Conservation (phyloP, 2,113 vertebrate genomes). For the Tragelaphus buxtoni region DNA sequence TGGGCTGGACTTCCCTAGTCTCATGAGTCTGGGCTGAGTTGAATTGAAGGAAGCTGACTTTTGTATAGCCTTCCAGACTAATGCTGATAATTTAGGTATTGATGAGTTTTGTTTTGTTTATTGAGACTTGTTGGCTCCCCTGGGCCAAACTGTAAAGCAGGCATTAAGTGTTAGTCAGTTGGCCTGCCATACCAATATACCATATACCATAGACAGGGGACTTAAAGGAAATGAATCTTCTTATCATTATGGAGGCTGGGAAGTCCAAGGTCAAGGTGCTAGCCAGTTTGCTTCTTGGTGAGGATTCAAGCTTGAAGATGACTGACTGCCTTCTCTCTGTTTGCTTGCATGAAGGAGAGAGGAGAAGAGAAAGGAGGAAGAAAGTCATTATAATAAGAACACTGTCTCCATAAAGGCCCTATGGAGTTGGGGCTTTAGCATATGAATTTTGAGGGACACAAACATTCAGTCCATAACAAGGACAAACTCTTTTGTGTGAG, state of each 20-base stretch:
- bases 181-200: not conserved
- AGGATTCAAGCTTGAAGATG: not conserved
- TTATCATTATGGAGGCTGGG: not conserved
- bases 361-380: not conserved
- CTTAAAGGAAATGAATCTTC: not conserved
- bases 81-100: conserved; percentile 33
- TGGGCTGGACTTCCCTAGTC: not conserved
- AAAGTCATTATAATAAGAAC: not conserved
- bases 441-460: not conserved
- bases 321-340: not conserved
- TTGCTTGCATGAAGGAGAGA: not conserved
- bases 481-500: not conserved
- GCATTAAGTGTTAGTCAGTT: not conserved
- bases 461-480: not conserved
- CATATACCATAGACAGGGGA: not conserved
- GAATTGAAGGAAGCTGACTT: conserved; percentile 31
- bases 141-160: not conserved
- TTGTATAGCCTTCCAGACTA: conserved; percentile 18
- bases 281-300: not conserved
- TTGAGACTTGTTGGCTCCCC: not conserved
- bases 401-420: not conserved
- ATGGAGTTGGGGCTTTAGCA: not conserved
- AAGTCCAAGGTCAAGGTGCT: not conserved
- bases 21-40: conserved; percentile 35
- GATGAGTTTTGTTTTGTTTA: not conserved